phyloP scores from a whole-genome alignment of 1,140 invertebrate genomes.

The Episyrphus balteatus region DNA sequence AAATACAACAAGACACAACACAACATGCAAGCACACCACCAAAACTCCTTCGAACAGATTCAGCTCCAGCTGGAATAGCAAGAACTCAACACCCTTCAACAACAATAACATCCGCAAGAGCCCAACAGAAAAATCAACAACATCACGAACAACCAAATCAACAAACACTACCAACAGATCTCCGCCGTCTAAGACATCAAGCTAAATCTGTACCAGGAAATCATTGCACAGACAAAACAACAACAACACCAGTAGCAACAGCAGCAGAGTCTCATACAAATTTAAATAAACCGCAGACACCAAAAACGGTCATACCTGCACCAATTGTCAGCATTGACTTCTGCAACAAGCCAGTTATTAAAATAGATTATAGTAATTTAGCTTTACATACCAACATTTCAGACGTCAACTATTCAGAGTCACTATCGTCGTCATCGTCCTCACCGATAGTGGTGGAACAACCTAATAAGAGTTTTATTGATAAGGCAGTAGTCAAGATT shows the following conservation, averaged over 20 bases:
- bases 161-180: constrained; percentile 8
- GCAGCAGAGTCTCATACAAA: not conserved
- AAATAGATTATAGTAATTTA: constrained; percentile 35
- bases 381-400: not conserved
- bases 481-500: constrained; percentile 7
- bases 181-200: constrained; percentile 8
- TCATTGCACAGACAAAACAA: not conserved
- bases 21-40: not conserved
- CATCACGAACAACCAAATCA: not conserved
- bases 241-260: constrained; percentile 1
- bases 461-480: not conserved
- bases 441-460: too few relatives aligned
- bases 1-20: not conserved
- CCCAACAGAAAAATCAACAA: not conserved
- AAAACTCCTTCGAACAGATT: not conserved
- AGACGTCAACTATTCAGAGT: not conserved
- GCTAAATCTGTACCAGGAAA: constrained; percentile 7
- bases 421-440: too few relatives aligned
- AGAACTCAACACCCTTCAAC: not conserved
- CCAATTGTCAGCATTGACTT: constrained; percentile 29
- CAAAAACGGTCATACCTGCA: constrained; percentile 31
- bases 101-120: not conserved
- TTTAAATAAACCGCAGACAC: constrained; percentile 11
- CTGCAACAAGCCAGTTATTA: constrained; percentile 28
- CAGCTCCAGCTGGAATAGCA: not conserved